These are phyloP conservation scores for Ellobium chinense DNA, from an alignment of 2,888 invertebrate species.

Conservation along the genomic window DNA sequence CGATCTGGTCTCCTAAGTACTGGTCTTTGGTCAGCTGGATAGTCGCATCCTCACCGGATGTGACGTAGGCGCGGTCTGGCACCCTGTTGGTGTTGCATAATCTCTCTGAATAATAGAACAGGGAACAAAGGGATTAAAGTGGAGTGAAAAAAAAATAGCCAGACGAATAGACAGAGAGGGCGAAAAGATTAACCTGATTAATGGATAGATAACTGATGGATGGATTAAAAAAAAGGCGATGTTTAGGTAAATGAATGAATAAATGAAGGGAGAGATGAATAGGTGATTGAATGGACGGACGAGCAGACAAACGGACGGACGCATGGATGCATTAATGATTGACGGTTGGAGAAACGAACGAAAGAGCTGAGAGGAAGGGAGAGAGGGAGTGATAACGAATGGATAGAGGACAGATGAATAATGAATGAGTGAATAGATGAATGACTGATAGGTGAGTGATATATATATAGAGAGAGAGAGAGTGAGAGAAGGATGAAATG, in stretches of 20 bases:
- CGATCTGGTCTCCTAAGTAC: conserved; percentile 49
- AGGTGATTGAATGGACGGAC: neutral
- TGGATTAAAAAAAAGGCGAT: too few relatives aligned
- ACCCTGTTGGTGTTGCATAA: conserved; percentile 43
- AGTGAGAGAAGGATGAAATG: too few relatives aligned
- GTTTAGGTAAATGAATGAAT: too few relatives aligned
- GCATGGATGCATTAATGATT: neutral
- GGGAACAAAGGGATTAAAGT: neutral
- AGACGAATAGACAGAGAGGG: neutral
- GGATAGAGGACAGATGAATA: neutral
- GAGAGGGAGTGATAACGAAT: neutral
- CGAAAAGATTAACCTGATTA: neutral
- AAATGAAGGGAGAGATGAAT: neutral
- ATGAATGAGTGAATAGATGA: too few relatives aligned
- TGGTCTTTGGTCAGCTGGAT: conserved; percentile 41
- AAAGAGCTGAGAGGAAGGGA: too few relatives aligned
- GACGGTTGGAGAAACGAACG: neutral
- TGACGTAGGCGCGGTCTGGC: conserved; percentile 44
- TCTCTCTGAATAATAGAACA: conserved; percentile 17
- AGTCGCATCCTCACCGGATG: conserved; percentile 30
- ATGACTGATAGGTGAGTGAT: too few relatives aligned
- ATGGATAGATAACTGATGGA: neutral
- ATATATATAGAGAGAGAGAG: too few relatives aligned
- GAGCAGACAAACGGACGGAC: neutral
- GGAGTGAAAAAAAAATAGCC: neutral